Conservation (phyloP, 2,113 vertebrate genomes). For the Podilymbus podiceps region DNA sequence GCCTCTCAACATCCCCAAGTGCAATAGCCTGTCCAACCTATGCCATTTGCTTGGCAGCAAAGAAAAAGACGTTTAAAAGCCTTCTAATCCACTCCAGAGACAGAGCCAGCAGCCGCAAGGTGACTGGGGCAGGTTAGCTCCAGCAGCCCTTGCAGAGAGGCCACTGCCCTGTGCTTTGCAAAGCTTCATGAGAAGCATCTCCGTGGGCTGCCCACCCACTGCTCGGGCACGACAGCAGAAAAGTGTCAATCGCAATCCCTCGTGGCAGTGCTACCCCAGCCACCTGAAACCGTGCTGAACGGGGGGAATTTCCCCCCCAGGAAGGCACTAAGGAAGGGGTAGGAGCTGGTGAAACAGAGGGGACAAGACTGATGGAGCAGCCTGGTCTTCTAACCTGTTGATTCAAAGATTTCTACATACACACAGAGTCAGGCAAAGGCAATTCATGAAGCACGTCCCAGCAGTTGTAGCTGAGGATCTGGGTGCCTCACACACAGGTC, state of each 20-base stretch:
- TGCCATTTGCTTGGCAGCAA: background rate
- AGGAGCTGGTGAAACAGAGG: background rate
- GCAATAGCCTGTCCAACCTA: background rate
- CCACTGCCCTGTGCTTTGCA: background rate
- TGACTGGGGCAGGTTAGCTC: background rate
- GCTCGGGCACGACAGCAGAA: accelerated
- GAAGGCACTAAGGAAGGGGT: no score
- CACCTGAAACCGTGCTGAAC: background rate
- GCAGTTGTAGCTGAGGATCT: background rate
- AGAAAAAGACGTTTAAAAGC: background rate
- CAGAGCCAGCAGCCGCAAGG: background rate
- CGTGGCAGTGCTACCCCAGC: background rate
- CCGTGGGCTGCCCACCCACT: background rate
- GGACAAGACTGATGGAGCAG: background rate
- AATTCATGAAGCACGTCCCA: background rate
- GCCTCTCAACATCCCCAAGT: background rate
- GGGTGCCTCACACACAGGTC: no score
- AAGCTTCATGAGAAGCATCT: background rate
- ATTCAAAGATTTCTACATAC: background rate
- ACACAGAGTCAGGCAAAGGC: background rate
- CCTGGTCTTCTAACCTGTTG: background rate
- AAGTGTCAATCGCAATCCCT: background rate
- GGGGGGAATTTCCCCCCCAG: background rate
- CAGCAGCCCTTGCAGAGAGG: background rate
- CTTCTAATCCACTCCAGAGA: background rate